Conservation (phyloP, 2,888 invertebrate species). For the Coronaproctus castanopsis region DNA sequence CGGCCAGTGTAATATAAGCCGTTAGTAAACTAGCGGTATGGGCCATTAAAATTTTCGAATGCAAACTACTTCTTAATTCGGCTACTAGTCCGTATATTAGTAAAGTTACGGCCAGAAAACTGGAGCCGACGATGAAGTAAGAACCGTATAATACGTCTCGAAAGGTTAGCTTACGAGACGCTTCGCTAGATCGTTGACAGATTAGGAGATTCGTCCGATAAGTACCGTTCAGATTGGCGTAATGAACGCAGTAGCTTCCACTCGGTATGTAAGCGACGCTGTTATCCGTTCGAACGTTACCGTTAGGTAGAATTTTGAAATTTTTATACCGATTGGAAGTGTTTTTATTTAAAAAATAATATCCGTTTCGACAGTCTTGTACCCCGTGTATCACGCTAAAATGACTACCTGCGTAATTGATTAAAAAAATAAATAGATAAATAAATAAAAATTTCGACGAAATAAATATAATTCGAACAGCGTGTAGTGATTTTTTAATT, state of each 20-base stretch:
- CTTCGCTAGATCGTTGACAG: constrained; percentile 4
- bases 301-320: constrained; percentile 10
- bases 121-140: constrained; percentile 16
- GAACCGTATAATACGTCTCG: constrained; percentile 15
- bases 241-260: constrained; percentile 13
- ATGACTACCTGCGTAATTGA: neutral
- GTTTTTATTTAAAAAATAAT: constrained; percentile 6
- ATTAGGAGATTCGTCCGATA: constrained; percentile 6
- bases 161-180: neutral
- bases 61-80: constrained; percentile 16
- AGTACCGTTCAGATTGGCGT: constrained; percentile 3
- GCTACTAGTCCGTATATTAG: constrained; percentile 17
- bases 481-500: too few species aligned
- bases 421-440: neutral
- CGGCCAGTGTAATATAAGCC: constrained; percentile 16
- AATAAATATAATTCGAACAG: too few species aligned
- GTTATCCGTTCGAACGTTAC: constrained; percentile 9
- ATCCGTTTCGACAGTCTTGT: neutral
- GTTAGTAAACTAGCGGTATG: constrained; percentile 18
- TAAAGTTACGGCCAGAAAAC: constrained; percentile 17
- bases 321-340: neutral
- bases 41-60: constrained; percentile 17
- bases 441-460: neutral
- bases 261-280: constrained; percentile 8
- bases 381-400: constrained; percentile 1